phyloP scores from a whole-genome alignment of 2,888 invertebrate species.

The Andrena bicolor region DNA sequence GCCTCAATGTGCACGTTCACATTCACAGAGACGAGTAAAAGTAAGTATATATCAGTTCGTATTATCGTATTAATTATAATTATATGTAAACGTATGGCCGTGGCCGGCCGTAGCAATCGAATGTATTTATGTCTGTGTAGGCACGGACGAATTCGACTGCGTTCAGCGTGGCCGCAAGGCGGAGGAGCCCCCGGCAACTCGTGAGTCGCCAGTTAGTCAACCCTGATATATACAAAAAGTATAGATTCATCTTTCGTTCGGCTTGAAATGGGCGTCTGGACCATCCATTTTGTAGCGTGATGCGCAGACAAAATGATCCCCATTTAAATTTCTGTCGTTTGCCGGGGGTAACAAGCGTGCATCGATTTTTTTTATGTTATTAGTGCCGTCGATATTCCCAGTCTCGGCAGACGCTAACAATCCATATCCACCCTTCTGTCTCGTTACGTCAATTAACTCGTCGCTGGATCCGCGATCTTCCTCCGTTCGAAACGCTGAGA shows the following conservation, averaged over 20 bases:
- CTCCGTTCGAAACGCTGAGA: conserved; percentile 51
- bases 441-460: conserved; percentile 68
- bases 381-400: conserved; percentile 44
- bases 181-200: too few relatives aligned
- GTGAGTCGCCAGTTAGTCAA: too few relatives aligned
- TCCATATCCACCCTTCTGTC: conserved; percentile 60
- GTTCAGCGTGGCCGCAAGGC: too few relatives aligned
- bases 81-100: too few relatives aligned
- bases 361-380: not conserved
- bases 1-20: too few relatives aligned
- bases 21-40: too few relatives aligned
- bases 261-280: not conserved
- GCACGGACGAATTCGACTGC: too few relatives aligned
- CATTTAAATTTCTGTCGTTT: conserved; percentile 21
- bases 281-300: not conserved
- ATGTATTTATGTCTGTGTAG: too few relatives aligned
- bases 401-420: conserved; percentile 48
- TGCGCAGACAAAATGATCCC: conserved; percentile 22
- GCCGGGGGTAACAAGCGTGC: conserved; percentile 41
- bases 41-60: too few relatives aligned
- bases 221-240: not conserved
- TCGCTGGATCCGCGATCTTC: conserved; percentile 47
- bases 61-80: too few relatives aligned
- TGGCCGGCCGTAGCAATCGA: too few relatives aligned
- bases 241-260: not conserved